These are phyloP conservation scores for Scaptomyza cyrtandrae DNA, from an alignment of 2,888 invertebrate genomes.

Conservation along the genomic window DNA sequence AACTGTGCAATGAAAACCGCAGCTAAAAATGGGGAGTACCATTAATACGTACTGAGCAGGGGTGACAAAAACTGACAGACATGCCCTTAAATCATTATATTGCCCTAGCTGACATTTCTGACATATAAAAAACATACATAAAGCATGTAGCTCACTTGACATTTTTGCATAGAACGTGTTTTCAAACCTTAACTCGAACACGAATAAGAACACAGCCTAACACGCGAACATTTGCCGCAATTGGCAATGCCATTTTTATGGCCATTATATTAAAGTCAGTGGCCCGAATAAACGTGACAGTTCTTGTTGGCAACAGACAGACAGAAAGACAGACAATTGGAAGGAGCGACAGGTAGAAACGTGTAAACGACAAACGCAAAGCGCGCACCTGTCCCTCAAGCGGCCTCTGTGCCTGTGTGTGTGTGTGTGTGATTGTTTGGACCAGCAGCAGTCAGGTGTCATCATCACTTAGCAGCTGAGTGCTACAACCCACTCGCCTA, in stretches of 20 bases:
- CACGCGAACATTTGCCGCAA: conserved; percentile 27
- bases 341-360: conserved; percentile 19
- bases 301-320: conserved; percentile 34
- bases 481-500: conserved; percentile 2
- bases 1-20: conserved; percentile 6
- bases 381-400: conserved; percentile 53
- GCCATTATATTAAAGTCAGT: conserved; percentile 57
- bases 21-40: background rate
- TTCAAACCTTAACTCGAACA: conserved; percentile 1
- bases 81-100: conserved; percentile 41
- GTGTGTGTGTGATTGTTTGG: background rate
- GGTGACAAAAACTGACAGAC: conserved; percentile 12
- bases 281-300: conserved; percentile 57
- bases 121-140: conserved; percentile 4
- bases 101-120: conserved; percentile 52
- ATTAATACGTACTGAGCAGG: background rate
- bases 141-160: conserved; percentile 40
- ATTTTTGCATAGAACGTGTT: conserved; percentile 25
- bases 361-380: conserved; percentile 47
- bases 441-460: conserved; percentile 44
- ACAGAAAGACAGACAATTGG: conserved; percentile 21
- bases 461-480: conserved; percentile 44
- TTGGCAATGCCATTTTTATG: conserved; percentile 55
- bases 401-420: conserved; percentile 10
- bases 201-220: conserved; percentile 2